A percentile compares a stretch with the other conserved stretches of the same genome.
Evolutionary conservation across 2,113 vertebrate genomes (phyloP).

Genomic region (Aphyosemion australe): DNA sequence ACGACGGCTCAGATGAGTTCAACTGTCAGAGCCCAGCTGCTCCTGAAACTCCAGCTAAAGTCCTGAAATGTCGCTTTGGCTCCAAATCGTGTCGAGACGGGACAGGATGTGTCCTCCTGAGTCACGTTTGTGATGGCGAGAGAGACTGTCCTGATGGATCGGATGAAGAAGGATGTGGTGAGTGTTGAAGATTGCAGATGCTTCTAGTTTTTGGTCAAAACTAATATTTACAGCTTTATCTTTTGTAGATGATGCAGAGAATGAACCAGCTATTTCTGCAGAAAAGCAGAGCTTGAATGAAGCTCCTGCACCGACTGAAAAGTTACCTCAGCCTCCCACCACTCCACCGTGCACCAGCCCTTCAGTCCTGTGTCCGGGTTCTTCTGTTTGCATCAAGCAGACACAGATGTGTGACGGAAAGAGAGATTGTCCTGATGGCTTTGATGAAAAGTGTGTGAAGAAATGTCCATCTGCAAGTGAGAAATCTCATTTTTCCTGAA

Average conservation of each 20-base stretch:
- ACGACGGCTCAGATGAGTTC: slow-evolving; percentile 5
- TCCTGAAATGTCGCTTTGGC: slow-evolving; percentile 53
- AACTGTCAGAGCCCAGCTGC: neutral
- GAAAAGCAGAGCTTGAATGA: neutral
- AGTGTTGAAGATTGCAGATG: neutral
- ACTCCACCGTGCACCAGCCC: slow-evolving; percentile 42
- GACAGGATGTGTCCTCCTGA: slow-evolving; percentile 75
- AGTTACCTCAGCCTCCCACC: neutral
- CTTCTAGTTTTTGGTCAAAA: neutral
- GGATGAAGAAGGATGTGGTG: slow-evolving; percentile 66
- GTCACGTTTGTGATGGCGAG: slow-evolving; percentile 83
- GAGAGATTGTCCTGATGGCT: slow-evolving; percentile 85
- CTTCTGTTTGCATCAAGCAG: slow-evolving; percentile 77
- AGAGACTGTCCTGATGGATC: slow-evolving; percentile 86
- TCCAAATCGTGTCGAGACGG: slow-evolving; percentile 75
- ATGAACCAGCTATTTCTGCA: neutral
- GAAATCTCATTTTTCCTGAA: neutral
- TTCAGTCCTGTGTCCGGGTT: slow-evolving; percentile 73
- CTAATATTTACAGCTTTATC: no score
- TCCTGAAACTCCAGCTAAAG: neutral
- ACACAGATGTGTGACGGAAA: slow-evolving; percentile 81
- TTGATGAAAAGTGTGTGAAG: slow-evolving; percentile 82
- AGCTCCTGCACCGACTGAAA: neutral
- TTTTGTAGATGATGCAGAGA: neutral
- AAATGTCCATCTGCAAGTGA: slow-evolving; percentile 79